Evolutionary conservation across 2,888 invertebrate species (phyloP), one percentile per base, ranked within the genome.

Genomic region (Ellobium chinense): DNA sequence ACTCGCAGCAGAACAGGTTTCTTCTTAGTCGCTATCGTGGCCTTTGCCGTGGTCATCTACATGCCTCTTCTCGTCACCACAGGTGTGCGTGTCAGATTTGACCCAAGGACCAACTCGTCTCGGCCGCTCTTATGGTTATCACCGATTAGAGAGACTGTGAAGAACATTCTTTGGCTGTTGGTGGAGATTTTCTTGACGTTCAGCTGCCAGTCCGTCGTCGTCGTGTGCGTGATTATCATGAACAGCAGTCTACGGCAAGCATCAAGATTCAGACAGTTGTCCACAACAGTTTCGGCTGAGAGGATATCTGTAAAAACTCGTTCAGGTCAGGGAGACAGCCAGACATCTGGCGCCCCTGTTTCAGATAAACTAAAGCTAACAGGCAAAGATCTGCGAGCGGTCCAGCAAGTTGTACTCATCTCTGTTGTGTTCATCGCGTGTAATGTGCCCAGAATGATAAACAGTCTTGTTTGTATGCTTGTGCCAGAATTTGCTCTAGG

Each of bases 381-480:
- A 9, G 72, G 72, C 1, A 72, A 72, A 60, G 72, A 72, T 24
- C 36, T 72, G 12, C 72, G 36, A 1, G 72, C 58, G 12, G 58
- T 72, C 34, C 58, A 58, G 36, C 58, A 72, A 24, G 58, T 72
- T 1, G 24, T 58, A 0, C 58, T 72, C 9, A 72, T 72, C 14
- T 72, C 58, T 58, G 1, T 72, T 7, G 58, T 72, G 0, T 72
- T 58, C 24, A 60, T 72, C n/a, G 27, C 58, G 18, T 72, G 58
- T n/a, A 72, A 72, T 58, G 58, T 36, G 36, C 72, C 72, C 24
- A 72, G 36, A 9, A 9, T 72, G 1, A 2, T 72, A 3, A 36
- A 58, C n/a, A 54, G 36, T 34, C 3, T 58, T 58, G n/a, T 12
- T 14, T 18, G 31, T 1, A 5, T 27, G 27, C 2, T 58, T 14